These are phyloP conservation scores for Pseudoatta argentina DNA, from an alignment of 1,140 invertebrate genomes.

Conservation along the genomic window DNA sequence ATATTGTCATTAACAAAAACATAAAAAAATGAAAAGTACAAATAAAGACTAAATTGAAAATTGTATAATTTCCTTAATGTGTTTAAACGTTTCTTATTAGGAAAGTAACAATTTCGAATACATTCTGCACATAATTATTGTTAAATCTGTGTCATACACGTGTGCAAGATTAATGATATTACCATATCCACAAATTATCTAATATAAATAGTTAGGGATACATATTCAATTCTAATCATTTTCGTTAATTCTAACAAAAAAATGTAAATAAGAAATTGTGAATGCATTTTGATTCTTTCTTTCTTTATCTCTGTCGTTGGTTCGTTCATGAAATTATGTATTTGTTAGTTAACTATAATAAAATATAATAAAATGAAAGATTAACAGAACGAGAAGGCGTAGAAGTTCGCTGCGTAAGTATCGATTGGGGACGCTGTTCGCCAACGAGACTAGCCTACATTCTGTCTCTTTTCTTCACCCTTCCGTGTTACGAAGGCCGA, in stretches of 20 bases:
- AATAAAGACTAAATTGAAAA: background rate
- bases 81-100: background rate
- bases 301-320: background rate
- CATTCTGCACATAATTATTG: background rate
- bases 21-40: background rate
- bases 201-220: background rate
- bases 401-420: constrained; percentile 78
- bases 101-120: background rate
- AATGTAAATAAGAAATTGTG: background rate
- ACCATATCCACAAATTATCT: background rate
- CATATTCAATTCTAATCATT: background rate
- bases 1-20: background rate
- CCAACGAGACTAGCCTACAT: constrained; percentile 83
- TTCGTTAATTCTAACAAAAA: background rate
- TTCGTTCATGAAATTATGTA: background rate
- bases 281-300: background rate
- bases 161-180: constrained; percentile 17
- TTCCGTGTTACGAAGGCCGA: constrained; percentile 42
- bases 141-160: background rate
- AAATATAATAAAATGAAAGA: constrained; percentile 10
- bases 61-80: background rate
- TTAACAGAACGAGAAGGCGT: constrained; percentile 35
- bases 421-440: constrained; percentile 85
- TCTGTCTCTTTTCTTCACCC: constrained; percentile 76
- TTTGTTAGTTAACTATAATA: background rate